Evolutionary conservation across 2,797 vertebrate genomes (phyloP).

Genomic region (Eulemur rubriventer): DNA sequence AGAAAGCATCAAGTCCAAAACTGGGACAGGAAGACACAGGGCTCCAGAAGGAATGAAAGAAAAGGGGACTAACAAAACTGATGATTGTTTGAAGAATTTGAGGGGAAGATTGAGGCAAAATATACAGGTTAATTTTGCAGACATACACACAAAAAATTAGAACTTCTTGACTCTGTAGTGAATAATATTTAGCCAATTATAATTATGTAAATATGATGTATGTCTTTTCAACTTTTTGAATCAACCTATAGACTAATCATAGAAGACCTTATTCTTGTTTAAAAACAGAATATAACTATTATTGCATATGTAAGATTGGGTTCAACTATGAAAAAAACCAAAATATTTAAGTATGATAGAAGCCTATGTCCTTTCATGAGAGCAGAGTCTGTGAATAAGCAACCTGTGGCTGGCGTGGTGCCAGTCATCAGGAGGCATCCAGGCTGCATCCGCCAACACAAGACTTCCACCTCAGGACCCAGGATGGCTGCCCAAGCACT

Average conservation of each 20-base stretch:
- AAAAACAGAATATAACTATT: not conserved
- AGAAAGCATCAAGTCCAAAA: not conserved
- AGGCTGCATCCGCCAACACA: not conserved
- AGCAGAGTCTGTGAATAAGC: not conserved
- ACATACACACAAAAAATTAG: not conserved
- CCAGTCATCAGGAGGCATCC: not conserved
- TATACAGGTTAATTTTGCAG: not conserved
- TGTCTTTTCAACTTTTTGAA: not conserved
- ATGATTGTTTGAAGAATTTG: not conserved
- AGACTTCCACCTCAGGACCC: not conserved
- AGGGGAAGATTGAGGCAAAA: not conserved
- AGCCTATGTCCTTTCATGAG: not conserved
- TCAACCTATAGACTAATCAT: not conserved
- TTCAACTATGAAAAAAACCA: not conserved
- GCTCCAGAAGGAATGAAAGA: not conserved
- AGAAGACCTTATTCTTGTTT: not conserved
- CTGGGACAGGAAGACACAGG: not conserved
- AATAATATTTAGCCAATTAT: not conserved
- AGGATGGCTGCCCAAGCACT: not conserved
- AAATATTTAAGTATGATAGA: not conserved
- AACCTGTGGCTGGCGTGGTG: too few relatives aligned
- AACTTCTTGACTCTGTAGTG: not conserved
- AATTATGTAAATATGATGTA: constrained; percentile 4
- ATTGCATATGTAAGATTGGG: not conserved
- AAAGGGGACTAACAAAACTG: not conserved